Evolutionary conservation across 2,113 vertebrate species (phyloP).

Genomic region (Onychostruthus taczanowskii): DNA sequence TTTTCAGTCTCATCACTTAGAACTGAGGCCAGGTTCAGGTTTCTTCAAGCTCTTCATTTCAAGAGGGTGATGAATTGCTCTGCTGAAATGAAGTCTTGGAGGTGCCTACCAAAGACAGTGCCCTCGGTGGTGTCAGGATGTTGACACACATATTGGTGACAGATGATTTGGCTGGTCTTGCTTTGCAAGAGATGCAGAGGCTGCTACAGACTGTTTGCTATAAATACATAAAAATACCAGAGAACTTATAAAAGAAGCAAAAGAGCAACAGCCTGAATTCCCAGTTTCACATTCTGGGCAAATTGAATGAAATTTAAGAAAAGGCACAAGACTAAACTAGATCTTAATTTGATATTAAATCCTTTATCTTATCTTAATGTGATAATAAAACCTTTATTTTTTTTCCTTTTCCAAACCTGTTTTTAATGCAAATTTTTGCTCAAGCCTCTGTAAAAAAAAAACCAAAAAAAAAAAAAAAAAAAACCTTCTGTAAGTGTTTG

Average conservation of each 20-base stretch:
- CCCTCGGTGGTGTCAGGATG: background rate
- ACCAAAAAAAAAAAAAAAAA: no score
- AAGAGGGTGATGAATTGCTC: background rate
- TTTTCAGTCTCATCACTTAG: background rate
- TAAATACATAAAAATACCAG: conserved; percentile 17
- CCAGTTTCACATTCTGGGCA: background rate
- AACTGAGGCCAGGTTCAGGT: background rate
- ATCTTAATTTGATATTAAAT: background rate
- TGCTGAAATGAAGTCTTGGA: background rate
- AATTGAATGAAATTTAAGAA: background rate
- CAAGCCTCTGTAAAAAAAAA: background rate
- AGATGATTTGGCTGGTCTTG: background rate
- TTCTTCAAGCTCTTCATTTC: background rate
- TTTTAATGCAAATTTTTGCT: background rate
- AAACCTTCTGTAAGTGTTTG: background rate
- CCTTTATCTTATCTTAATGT: background rate
- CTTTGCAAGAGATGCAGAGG: background rate
- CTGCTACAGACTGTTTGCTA: background rate
- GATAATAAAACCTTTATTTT: background rate
- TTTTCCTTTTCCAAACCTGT: background rate
- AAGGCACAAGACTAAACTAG: background rate
- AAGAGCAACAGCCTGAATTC: background rate
- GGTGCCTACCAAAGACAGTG: background rate
- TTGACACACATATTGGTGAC: background rate
- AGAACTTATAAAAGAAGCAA: background rate